Base-by-base conservation (phyloP, 2,888 invertebrate genomes). In the Volucella inanis region DNA sequence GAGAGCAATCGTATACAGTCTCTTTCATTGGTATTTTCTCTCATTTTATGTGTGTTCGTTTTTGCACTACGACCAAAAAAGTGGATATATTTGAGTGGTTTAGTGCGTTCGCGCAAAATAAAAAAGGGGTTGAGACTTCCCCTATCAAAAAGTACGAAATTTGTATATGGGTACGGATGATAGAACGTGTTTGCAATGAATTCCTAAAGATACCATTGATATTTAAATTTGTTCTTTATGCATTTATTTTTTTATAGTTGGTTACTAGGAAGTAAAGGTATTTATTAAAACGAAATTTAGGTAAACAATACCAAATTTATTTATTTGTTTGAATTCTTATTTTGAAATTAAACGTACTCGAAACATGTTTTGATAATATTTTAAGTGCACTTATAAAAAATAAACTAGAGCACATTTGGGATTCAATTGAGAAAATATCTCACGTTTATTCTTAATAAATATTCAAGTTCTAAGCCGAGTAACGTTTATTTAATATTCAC, bases 111-210 rank as follows among this genome's bases (percentile, higher is more conserved):
- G 52, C 18, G 31, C 31, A 31, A 31, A 22, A 12, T 62, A 55
- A 31, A 64, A 11, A 39, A 57, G 45, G 39, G 31, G 38, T 65
- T 80, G 61, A 62, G 47, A 45, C 55, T 79, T 79, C 74, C 74
- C 79, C 65, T 80, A 14, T 47, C 14, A 50, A 39, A 43, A 15
- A 39, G 31, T 31, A 31, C 31, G 31, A 31, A 31, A 6, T 31
- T 31, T 31, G 6, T 6, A 31, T 59, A 57, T 54, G 1, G 15
- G 38, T 47, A 8, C 10, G 45, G 4, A 31, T 49, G 31, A 47
- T 14, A 76, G 75, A 84, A 79, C 84, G 75, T 84, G 79, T 84
- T 84, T 79, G 61, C 71, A 75, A 67, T 79, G 75, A 84, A 79
- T 79, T 78, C 38, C 70, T 43, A 55, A 79, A 64, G 64, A 52